Base-by-base conservation (phyloP, 2,888 invertebrate species). In the Malacosoma neustria region DNA sequence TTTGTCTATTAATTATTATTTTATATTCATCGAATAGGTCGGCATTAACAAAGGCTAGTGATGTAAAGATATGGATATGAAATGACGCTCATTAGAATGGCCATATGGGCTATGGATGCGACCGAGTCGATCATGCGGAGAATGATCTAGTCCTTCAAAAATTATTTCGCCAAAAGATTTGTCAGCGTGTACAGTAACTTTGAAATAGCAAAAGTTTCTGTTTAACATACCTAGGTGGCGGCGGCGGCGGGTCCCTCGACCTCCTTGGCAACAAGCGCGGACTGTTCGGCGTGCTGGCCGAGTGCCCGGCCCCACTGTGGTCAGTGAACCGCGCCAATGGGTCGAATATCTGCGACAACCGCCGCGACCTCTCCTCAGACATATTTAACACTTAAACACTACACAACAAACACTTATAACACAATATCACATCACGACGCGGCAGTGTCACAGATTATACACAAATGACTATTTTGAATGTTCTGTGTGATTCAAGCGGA, bases 271-370 rank as follows among this genome's bases (percentile, higher is more conserved):
- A 64, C 45, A 93, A 76, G 42, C 92, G 87, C 13, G 93, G 93
- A 61, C 93, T 93, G 58, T 90, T 92, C 34, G 92, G 92, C 14
- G 91, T 92, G 43, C 92, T 92, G 33, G 73, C 73, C 38, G 85
- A 86, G 35, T 76, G 81, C 4, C 82, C 80, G 55, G 89, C 77
- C 52, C 88, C 80, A 52, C 89, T 89, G 53, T 90, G 82, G 68
- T 92, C 90, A 72, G 91, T 90, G 46, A 94, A 86, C 71, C 93
- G 87, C 46, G 93, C 89, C 61, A 94, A 87, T 51, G 94, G 93
- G 80, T 94, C 94, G 72, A 93, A 92, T 57, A 93, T 92, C 87
- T 93, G 93, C 73, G 93, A 93, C 72, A 93, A 81, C 65, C 94
- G 89, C 62, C 92, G 89, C 72, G 91, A 88, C 65, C 90, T 87